Base-by-base conservation (phyloP, 2,888 invertebrate genomes). In the Stenodera caucasica region DNA sequence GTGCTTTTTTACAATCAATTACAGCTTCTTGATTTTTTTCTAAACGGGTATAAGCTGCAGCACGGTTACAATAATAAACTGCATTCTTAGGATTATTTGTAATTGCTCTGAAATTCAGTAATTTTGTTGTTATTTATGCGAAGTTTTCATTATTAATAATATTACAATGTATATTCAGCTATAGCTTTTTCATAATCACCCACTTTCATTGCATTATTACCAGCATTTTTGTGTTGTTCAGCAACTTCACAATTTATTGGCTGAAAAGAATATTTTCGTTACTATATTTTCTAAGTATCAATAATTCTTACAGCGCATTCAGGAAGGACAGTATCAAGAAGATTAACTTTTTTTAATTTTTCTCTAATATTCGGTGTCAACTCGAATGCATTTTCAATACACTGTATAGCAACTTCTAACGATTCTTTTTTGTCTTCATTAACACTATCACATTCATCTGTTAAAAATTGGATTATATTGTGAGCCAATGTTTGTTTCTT, bases 31-130 rank as follows among this genome's bases (percentile, higher is more conserved):
- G 85, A 75, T 94, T 90, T 74, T 92, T 89, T 53, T 91, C 91
- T 67, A 97, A 82, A 77, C 96, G 94, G 77, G 92, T 96, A 78
- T 92, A 90, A 0, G 97, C 96, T 1, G 98, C 98, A 50, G 98
- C 99, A 68, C 98, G 88, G 79, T 99, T 99, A 80, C 98, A 97
- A 80, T 93, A 98, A 81, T 92, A 98, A 30, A 98, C 94, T 0
- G 98, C 91, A 82, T 98, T 98, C 64, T 86, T 86, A 23, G 90
- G 88, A 78, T 97, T 94, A 59, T 95, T 82, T 71, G 89, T 85
- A 67, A 99, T 94, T 11, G 98, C 98, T 72, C 93, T 90, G 69
- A 83, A 81, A 63, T 58, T 40, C 35, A 49, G 29, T 53, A 40
- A 53, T 12, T 53, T 52, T 0, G 4, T 30, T 12, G 14, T 18